These are phyloP conservation scores for Spisula solida DNA, from an alignment of 2,888 invertebrate species.

Conservation along the genomic window DNA sequence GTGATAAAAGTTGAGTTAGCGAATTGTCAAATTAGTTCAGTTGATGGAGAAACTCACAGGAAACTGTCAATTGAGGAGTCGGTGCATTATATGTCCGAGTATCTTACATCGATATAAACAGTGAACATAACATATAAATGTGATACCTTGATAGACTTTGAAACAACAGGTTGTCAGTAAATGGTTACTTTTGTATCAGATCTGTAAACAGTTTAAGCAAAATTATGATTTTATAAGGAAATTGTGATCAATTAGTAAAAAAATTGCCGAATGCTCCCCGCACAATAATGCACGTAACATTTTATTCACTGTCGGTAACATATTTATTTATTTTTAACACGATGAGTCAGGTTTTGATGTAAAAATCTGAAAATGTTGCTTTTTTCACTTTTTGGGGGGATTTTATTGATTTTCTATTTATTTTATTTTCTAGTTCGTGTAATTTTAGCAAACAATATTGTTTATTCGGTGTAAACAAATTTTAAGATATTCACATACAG, in stretches of 20 bases:
- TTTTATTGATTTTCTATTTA: no score
- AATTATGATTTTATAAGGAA: background rate
- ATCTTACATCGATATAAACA: background rate
- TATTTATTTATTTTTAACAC: no score
- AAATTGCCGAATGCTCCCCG: background rate
- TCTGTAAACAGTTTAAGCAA: background rate
- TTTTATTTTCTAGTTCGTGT: no score
- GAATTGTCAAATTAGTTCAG: background rate
- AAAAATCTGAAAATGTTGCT: no score
- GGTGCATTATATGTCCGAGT: background rate
- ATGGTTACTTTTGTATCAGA: no score
- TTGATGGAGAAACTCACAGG: background rate
- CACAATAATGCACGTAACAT: background rate
- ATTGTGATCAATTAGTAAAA: background rate
- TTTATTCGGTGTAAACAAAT: no score
- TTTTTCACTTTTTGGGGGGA: no score
- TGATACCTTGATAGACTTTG: background rate
- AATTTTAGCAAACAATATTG: no score
- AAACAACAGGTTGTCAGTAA: conserved; percentile 7
- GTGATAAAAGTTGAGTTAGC: background rate
- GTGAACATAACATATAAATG: background rate
- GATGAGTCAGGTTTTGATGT: no score
- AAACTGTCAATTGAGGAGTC: background rate
- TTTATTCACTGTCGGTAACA: background rate
- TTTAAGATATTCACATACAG: no score